Base-by-base conservation (phyloP, 2,113 vertebrate species). In the Pseudopodoces humilis region DNA sequence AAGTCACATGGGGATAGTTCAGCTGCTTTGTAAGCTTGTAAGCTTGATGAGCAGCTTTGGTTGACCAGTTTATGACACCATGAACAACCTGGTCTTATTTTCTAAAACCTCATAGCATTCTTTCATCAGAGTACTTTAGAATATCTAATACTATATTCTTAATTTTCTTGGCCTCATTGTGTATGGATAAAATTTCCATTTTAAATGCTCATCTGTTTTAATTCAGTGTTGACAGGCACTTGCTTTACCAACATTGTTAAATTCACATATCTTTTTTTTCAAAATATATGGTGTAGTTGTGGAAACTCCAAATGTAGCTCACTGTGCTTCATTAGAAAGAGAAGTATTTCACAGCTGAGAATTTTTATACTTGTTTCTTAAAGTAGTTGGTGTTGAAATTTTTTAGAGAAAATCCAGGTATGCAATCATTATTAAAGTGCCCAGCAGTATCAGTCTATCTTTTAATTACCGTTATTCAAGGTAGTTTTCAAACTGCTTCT, bases 381-480 rank as follows among this genome's bases (percentile, higher is more conserved):
- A 86, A 94, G 74, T 41, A 62, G 62, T 94, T 94, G 46, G 82
- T 97, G 94, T 85, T 96, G 85, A 97, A 96, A 94, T 95, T 95
- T 93, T 97, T 93, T 56, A 94, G 97, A 97, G 96, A 95, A 97
- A 97, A 87, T 86, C 93, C 90, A 94, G 91, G 80, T 93, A 96
- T 92, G 80, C 87, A 93, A 53, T 83, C 83, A 76, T 95, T 96
- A 97, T 96, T 97, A 88, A 97, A 89, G 94, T 95, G 72, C 65
- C 89, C 90, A 95, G 79, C 20, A 79, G 24, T 76, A 94, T 97
- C 79, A 96, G 86, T 88, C 59, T 96, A 83, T 85, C 72, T 87
- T 88, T 92, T 91, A 87, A 95, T 95, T 94, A 74, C 86, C 95
- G 81, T 95, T 96, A 93, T 94, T 97, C 81, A 90, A 92, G 65